These are phyloP conservation scores for Sinelater perroti DNA, from an alignment of 2,888 invertebrate genomes.

Conservation along the genomic window DNA sequence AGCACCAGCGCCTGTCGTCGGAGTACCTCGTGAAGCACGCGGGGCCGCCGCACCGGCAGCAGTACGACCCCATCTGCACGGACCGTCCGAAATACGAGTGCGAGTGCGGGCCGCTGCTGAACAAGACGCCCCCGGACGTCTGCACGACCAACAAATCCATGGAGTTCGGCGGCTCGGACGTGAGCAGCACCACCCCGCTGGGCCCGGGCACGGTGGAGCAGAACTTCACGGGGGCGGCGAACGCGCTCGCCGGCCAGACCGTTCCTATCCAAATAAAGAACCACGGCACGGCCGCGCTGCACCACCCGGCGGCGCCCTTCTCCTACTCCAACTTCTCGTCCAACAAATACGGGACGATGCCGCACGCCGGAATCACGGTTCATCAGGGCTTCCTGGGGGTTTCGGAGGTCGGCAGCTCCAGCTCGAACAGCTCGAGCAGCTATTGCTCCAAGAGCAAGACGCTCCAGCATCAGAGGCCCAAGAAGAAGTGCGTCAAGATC, in stretches of 20 bases:
- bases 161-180: conserved; percentile 48
- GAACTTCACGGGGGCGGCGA: conserved; percentile 42
- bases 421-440: conserved; percentile 57
- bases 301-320: conserved; percentile 46
- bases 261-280: conserved; percentile 61
- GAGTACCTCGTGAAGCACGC: conserved; percentile 62
- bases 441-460: conserved; percentile 58
- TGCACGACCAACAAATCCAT: conserved; percentile 60
- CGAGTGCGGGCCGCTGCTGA: conserved; percentile 59
- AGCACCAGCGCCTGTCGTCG: conserved; percentile 64
- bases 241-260: conserved; percentile 59
- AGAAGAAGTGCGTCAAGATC: conserved; percentile 59
- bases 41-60: conserved; percentile 46
- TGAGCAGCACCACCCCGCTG: conserved; percentile 46
- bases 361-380: conserved; percentile 53
- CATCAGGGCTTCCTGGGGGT: conserved; percentile 60
- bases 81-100: conserved; percentile 53
- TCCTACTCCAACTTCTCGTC: conserved; percentile 36
- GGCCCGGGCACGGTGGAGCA: conserved; percentile 48
- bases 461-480: conserved; percentile 55
- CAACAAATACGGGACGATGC: conserved; percentile 58
- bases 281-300: conserved; percentile 50
- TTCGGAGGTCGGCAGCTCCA: conserved; percentile 57
- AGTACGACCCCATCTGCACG: conserved; percentile 51
- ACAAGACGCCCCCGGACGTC: conserved; percentile 62